Evolutionary conservation across 2,888 invertebrate genomes (phyloP).

Genomic region (Eledona agricola): DNA sequence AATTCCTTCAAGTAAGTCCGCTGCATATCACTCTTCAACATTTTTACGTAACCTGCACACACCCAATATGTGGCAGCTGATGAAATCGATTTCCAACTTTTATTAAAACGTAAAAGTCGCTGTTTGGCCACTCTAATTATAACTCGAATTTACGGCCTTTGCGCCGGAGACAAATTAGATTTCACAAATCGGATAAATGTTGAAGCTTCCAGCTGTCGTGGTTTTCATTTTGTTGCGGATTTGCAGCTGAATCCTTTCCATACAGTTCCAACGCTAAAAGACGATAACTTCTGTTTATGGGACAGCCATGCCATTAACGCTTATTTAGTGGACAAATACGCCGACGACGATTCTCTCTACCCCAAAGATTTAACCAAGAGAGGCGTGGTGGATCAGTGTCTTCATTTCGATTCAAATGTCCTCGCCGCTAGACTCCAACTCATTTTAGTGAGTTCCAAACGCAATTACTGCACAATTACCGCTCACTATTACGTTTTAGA

Average conservation of each 20-base stretch:
- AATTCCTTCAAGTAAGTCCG: slow-evolving; percentile 58
- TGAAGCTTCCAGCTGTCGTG: no score
- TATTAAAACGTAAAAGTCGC: no score
- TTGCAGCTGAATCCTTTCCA: slow-evolving; percentile 68
- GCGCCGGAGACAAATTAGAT: no score
- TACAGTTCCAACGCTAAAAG: slow-evolving; percentile 68
- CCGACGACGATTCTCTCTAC: slow-evolving; percentile 65
- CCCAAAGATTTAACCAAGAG: slow-evolving; percentile 65
- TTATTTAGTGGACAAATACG: slow-evolving; percentile 67
- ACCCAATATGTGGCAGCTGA: no score
- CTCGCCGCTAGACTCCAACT: slow-evolving; percentile 8
- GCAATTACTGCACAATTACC: no score
- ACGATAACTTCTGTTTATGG: slow-evolving; percentile 64
- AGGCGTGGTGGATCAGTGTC: slow-evolving; percentile 65
- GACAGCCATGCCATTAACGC: slow-evolving; percentile 66
- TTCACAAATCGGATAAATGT: no score
- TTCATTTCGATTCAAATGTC: slow-evolving; percentile 63
- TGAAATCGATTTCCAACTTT: no score
- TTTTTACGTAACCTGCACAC: no score
- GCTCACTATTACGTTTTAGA: no score
- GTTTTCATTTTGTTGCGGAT: not conserved
- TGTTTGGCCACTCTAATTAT: no score
- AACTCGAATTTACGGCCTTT: no score
- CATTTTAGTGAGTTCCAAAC: slow-evolving; percentile 17
- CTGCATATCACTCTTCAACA: no score